These are phyloP conservation scores for Sebastes cheni DNA, from an alignment of 2,797 vertebrate genomes.

Conservation along the genomic window DNA sequence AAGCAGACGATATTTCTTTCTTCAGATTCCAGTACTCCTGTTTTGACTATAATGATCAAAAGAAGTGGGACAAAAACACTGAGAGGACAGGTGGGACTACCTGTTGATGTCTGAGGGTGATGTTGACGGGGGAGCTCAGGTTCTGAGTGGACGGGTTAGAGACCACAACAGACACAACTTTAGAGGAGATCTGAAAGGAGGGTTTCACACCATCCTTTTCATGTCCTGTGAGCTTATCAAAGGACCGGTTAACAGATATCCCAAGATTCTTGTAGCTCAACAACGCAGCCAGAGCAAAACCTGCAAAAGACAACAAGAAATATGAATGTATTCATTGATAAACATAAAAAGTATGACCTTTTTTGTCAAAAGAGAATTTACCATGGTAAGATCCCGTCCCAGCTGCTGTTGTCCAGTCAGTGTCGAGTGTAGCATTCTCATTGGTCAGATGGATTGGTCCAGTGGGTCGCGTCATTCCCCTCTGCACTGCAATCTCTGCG, in stretches of 20 bases:
- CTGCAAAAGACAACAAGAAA: conserved; percentile 22
- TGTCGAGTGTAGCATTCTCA: conserved; percentile 64
- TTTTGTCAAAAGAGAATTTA: conserved; percentile 26
- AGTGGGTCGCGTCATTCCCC: conserved; percentile 55
- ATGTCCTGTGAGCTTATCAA: conserved; percentile 35
- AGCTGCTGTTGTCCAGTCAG: conserved; percentile 76
- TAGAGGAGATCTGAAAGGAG: conserved; percentile 56
- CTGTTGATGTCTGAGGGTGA: conserved; percentile 70
- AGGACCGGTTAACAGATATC: conserved; percentile 48
- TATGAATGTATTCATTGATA: background rate
- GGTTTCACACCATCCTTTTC: conserved; percentile 7
- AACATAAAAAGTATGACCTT: background rate
- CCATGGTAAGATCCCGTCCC: conserved; percentile 72
- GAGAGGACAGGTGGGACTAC: conserved; percentile 29
- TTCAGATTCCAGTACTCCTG: background rate
- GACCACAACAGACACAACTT: conserved; percentile 72
- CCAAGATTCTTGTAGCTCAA: conserved; percentile 73
- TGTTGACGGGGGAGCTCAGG: conserved; percentile 47
- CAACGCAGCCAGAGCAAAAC: conserved; percentile 70
- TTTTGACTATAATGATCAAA: background rate
- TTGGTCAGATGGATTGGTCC: conserved; percentile 68
- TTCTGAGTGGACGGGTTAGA: conserved; percentile 73
- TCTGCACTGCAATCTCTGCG: conserved; percentile 63
- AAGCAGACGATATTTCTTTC: background rate
- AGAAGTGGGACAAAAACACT: background rate